Conservation (phyloP, 1,140 invertebrate genomes). For the Coptotermes formosanus region DNA sequence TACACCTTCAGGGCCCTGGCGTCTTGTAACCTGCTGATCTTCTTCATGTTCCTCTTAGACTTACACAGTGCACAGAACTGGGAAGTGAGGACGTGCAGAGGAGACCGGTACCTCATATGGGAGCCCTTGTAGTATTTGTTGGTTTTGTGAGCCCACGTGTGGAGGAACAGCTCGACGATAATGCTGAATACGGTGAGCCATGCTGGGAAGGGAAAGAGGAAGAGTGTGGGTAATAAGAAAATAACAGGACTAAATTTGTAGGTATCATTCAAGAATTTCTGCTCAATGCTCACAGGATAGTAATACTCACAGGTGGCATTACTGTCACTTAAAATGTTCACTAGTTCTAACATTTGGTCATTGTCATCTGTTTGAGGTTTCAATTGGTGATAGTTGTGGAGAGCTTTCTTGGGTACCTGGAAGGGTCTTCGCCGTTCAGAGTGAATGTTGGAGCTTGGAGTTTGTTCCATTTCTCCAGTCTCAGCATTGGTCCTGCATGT, state of each 20-base stretch:
- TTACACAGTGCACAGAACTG: constrained; percentile 26
- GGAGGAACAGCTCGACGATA: constrained; percentile 22
- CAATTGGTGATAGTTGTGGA: background rate
- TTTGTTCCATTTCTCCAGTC: constrained; percentile 25
- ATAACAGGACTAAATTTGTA: constrained; percentile 20
- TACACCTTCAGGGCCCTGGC: constrained; percentile 17
- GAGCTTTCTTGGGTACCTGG: constrained; percentile 22
- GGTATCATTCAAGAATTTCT: background rate
- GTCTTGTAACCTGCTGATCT: constrained; percentile 23
- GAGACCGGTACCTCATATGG: constrained; percentile 9
- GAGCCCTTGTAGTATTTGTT: constrained; percentile 18
- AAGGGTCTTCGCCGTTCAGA: background rate
- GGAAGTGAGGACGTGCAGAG: constrained; percentile 27
- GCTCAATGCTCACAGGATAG: background rate
- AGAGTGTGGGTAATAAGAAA: constrained; percentile 22
- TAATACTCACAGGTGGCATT: background rate
- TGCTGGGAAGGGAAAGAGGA: constrained; percentile 25
- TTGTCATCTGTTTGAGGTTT: background rate
- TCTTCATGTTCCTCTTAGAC: constrained; percentile 11
- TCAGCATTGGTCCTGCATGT: constrained; percentile 23
- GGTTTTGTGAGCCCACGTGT: constrained; percentile 21
- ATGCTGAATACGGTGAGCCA: constrained; percentile 21
- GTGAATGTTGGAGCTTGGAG: background rate
- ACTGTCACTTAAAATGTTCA: background rate
- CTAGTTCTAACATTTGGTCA: background rate